phyloP scores from a whole-genome alignment of 2,113 vertebrate species.

The Limanda limanda region DNA sequence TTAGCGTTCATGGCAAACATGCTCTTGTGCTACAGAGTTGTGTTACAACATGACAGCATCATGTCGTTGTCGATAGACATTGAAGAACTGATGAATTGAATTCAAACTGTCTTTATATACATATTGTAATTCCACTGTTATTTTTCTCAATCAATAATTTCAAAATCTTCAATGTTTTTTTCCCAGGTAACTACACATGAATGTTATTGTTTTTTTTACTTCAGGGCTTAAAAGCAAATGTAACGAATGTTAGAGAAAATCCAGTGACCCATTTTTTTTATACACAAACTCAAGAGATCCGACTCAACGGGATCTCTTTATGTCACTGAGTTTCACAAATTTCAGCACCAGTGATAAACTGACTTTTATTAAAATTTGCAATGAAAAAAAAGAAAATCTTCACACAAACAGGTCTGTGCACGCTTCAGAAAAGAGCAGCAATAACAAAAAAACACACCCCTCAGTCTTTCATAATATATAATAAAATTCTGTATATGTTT shows the following conservation, averaged over 20 bases:
- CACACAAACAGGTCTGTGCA: conserved; percentile 5
- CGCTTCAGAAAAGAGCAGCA: background rate
- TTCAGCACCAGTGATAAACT: background rate
- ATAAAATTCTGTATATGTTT: conserved; percentile 39
- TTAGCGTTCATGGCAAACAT: background rate
- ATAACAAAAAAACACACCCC: conserved; percentile 17
- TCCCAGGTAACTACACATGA: background rate
- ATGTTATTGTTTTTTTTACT: background rate
- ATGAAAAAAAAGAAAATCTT: background rate
- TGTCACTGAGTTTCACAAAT: background rate
- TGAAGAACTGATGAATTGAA: background rate
- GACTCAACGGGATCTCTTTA: background rate
- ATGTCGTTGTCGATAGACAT: background rate
- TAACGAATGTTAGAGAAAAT: background rate
- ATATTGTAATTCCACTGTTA: background rate
- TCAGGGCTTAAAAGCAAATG: background rate
- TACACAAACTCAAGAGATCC: background rate
- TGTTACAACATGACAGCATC: background rate
- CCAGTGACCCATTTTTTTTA: background rate
- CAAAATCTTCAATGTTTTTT: background rate
- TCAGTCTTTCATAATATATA: conserved; percentile 47
- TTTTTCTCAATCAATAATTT: background rate
- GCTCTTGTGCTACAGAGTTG: background rate
- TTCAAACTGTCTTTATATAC: background rate
- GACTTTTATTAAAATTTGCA: background rate